Evolutionary conservation across 2,888 invertebrate species (phyloP), one percentile per base, ranked within the genome.

Genomic region (Zonitis immaculata): DNA sequence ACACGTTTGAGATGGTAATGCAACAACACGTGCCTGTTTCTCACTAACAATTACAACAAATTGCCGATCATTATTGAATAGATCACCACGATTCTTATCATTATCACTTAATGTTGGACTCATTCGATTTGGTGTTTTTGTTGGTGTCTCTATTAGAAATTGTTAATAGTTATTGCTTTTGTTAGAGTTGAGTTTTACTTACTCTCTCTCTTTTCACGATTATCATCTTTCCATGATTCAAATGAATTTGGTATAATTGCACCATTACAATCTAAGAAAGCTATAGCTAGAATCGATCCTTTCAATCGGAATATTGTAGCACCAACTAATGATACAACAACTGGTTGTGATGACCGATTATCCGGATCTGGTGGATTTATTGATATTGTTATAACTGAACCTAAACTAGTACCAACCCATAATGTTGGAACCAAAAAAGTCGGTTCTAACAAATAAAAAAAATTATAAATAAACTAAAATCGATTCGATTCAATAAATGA

Each of bases 331-430:
- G 93, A 88, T 66, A 95, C 87, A 69, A 89, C 86, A 64, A 93
- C 91, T 49, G 92, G 91, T 74, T 93, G 92, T 61, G 89, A 85
- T 73, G 87, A 86, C 70, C 94, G 80, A 63, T 83, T 82, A 74
- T 95, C 94, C 49, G 86, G 80, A 69, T 89, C 87, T 56, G 89
- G 86, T 64, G 90, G 86, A 73, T 84, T 88, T 73, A 98, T 86
- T 76, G 90, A 86, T 77, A 98, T 87, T 59, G 95, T 94, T 70
- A 98, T 83, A 73, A 96, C 92, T 54, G 97, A 95, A 68, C 99
- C 99, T 68, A 93, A 83, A 76, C 94, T 95, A 65, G 97, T 98
- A 69, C 99, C 98, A 69, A 98, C 88, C 98, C 98, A 99, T 62
- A 99, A 80, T 66, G 95, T 95, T 64, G 98, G 95, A 68, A 82